A percentile compares a stretch with the other conserved stretches of the same genome.
These are phyloP conservation scores for Apostichopus californicus DNA, from an alignment of 35 echinoderm and acorn worm species.

Conservation along the genomic window DNA sequence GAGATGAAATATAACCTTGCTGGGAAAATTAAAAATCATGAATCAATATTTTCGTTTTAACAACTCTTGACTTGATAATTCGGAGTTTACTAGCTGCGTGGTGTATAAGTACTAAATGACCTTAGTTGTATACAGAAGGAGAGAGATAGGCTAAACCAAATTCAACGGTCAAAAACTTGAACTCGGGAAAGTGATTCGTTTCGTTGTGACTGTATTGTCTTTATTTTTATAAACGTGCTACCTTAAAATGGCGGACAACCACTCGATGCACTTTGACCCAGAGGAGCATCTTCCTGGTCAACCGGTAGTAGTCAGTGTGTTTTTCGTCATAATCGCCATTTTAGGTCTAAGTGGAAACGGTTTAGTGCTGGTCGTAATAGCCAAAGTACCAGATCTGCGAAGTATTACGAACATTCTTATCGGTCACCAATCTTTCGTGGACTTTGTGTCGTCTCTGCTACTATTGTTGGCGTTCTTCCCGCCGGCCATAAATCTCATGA, in stretches of 20 bases:
- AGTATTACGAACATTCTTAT: conserved; percentile 60
- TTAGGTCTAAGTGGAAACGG: conserved; percentile 51
- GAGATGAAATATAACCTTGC: too few species aligned
- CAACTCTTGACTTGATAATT: too few species aligned
- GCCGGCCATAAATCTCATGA: conserved; percentile 1
- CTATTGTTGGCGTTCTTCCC: conserved; percentile 23
- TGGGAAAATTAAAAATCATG: too few species aligned
- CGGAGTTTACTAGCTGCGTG: too few species aligned
- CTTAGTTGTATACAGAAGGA: too few species aligned
- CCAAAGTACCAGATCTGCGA: conserved; percentile 36
- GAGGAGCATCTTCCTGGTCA: neutral
- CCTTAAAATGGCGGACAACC: neutral
- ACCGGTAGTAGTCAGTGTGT: conserved; percentile 35
- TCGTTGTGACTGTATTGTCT: too few species aligned
- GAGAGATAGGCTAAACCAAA: too few species aligned
- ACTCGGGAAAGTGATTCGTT: too few species aligned
- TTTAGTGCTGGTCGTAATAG: conserved; percentile 43
- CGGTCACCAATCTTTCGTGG: conserved; percentile 51
- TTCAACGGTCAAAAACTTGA: too few species aligned
- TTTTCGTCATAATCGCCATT: conserved; percentile 42
- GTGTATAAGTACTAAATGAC: too few species aligned
- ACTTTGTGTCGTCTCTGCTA: conserved; percentile 30
- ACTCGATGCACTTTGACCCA: neutral
- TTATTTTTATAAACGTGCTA: too few species aligned
- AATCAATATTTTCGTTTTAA: too few species aligned